Percentiles rank a stretch among this genome's conserved stretches.
Conservation (phyloP, 2,797 vertebrate genomes). For the Poecilia velifera region DNA sequence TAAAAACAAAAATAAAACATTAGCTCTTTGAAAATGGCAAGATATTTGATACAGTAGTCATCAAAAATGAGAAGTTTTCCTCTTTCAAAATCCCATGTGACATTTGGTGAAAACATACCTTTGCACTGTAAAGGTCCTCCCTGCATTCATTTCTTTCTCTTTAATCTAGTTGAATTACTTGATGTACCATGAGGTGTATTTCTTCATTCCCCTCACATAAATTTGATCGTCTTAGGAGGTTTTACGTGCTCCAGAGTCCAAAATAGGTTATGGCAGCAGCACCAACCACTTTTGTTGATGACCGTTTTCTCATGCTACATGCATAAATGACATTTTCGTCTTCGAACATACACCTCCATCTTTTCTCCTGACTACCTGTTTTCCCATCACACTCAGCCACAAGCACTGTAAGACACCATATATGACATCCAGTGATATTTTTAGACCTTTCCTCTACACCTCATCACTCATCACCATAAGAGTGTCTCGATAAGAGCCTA, state of each 20-base stretch:
- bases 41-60: too few relatives aligned
- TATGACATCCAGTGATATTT: slow-evolving; percentile 49
- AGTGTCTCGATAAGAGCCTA: slow-evolving; percentile 61
- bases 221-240: slow-evolving; percentile 12
- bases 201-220: not conserved
- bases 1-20: too few relatives aligned
- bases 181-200: not conserved
- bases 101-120: not conserved
- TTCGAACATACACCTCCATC: slow-evolving; percentile 15
- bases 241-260: slow-evolving; percentile 31
- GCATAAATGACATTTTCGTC: slow-evolving; percentile 12
- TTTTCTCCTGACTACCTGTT: slow-evolving; percentile 27
- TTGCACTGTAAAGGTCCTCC: not conserved
- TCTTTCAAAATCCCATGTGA: too few relatives aligned
- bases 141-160: not conserved
- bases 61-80: too few relatives aligned
- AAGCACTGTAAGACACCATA: slow-evolving; percentile 50
- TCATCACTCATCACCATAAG: slow-evolving; percentile 44
- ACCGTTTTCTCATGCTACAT: slow-evolving; percentile 20
- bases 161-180: not conserved
- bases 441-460: slow-evolving; percentile 44
- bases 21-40: too few relatives aligned
- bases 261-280: slow-evolving; percentile 11
- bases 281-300: slow-evolving; percentile 26
- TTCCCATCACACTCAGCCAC: slow-evolving; percentile 30